phyloP scores from a whole-genome alignment of 2,113 vertebrate genomes.

The Cyanoramphus novaezelandiae region DNA sequence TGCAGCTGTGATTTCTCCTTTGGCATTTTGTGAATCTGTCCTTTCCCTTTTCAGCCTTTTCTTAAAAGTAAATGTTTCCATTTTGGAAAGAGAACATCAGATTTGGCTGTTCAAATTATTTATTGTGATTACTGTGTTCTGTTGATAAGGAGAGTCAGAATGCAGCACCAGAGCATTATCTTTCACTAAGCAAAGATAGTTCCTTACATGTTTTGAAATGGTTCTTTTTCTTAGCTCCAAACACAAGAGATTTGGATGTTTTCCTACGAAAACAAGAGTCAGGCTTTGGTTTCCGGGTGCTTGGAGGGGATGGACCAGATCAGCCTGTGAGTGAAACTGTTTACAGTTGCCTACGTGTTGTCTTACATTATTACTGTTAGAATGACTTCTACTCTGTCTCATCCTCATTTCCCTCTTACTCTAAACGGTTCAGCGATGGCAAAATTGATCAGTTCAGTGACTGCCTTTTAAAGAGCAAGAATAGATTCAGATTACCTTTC shows the following conservation, averaged over 20 bases:
- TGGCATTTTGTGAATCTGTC: neutral
- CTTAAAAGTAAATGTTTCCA: neutral
- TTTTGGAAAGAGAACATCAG: neutral
- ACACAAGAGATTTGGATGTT: conserved; percentile 94
- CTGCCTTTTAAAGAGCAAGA: neutral
- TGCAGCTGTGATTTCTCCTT: neutral
- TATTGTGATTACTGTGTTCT: neutral
- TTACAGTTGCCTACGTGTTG: accelerated
- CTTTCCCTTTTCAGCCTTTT: neutral
- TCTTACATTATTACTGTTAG: neutral
- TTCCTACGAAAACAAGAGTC: conserved; percentile 96
- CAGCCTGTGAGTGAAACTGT: conserved; percentile 86
- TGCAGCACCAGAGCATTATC: neutral
- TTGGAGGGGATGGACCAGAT: conserved; percentile 94
- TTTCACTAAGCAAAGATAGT: neutral
- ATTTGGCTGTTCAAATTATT: neutral
- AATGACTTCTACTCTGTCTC: neutral
- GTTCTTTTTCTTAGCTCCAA: conserved; percentile 79
- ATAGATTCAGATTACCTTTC: neutral
- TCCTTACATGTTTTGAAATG: neutral
- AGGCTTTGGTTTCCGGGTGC: conserved; percentile 95
- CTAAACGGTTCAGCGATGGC: neutral
- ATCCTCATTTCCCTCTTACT: neutral
- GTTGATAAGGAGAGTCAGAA: neutral
- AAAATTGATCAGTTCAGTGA: neutral